Percentiles rank a stretch among this genome's conserved stretches.
Conservation (phyloP, 2,888 invertebrate species). For the Pristionchus entomophagus region DNA sequence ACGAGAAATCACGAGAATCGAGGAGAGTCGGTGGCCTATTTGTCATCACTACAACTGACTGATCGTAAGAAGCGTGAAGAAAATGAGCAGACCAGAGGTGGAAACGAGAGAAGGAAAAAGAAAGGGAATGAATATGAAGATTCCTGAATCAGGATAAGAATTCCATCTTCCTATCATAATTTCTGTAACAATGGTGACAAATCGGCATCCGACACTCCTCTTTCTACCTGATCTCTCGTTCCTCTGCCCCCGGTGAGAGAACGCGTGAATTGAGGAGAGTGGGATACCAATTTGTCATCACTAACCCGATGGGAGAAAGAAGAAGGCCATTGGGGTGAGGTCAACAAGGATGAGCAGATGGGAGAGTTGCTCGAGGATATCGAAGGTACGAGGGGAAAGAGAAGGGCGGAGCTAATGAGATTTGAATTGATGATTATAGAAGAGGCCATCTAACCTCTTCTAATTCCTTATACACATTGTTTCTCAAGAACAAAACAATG, state of each 20-base stretch:
- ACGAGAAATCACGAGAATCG: too few species aligned
- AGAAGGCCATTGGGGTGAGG: background rate
- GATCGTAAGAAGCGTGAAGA: slow-evolving; percentile 15
- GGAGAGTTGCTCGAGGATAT: background rate
- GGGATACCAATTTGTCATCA: too few species aligned
- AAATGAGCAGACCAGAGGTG: background rate
- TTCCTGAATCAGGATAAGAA: background rate
- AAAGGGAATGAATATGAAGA: background rate
- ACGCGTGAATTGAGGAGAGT: too few species aligned
- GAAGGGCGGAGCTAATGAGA: background rate
- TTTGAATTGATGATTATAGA: background rate
- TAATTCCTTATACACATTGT: background rate
- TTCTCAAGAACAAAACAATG: background rate
- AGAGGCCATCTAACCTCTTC: background rate
- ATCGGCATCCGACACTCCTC: too few species aligned
- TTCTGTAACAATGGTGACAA: too few species aligned
- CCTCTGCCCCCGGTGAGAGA: too few species aligned
- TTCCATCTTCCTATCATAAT: too few species aligned
- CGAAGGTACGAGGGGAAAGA: background rate
- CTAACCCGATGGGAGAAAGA: slow-evolving; percentile 9
- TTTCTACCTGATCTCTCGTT: too few species aligned
- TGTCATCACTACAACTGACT: too few species aligned
- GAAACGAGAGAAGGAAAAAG: slow-evolving; percentile 14
- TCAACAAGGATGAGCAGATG: background rate
- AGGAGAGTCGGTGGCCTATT: too few species aligned